Evolutionary conservation across 2,797 vertebrate species (phyloP).

Genomic region (Telmatherina bonti): DNA sequence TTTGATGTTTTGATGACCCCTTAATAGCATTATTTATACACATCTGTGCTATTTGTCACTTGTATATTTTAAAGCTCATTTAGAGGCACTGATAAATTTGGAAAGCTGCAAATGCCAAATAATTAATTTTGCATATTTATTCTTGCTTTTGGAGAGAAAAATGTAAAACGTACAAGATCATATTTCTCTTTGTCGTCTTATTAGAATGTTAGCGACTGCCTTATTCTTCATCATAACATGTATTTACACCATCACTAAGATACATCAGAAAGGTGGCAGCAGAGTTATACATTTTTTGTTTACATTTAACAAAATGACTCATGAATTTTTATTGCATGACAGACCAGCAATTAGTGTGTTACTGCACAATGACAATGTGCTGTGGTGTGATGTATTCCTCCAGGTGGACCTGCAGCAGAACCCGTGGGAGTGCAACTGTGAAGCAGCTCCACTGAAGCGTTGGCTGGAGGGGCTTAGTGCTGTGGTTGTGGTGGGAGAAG

Average conservation of each 20-base stretch:
- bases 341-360: conserved; percentile 49
- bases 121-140: conserved; percentile 42
- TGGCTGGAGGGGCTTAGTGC: conserved; percentile 95
- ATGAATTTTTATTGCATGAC: conserved; percentile 40
- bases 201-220: conserved; percentile 23
- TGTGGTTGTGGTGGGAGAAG: conserved; percentile 94
- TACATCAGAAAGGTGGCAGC: conserved; percentile 16
- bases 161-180: conserved; percentile 38
- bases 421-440: conserved; percentile 97
- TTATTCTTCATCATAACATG: conserved; percentile 39
- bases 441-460: conserved; percentile 93
- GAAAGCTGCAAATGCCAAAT: conserved; percentile 32
- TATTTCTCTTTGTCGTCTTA: conserved; percentile 64
- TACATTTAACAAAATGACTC: conserved; percentile 40
- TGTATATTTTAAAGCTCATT: conserved; percentile 24
- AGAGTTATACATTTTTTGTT: conserved; percentile 41
- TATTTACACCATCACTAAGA: conserved; percentile 29
- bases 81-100: conserved; percentile 1
- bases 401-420: conserved; percentile 99
- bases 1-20: conserved; percentile 28
- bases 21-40: conserved; percentile 50
- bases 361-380: conserved; percentile 49
- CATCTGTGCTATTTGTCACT: conserved; percentile 38
- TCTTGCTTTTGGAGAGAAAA: conserved; percentile 37
- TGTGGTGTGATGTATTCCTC: conserved; percentile 79